Percentiles rank a stretch among this genome's conserved stretches.
These are phyloP conservation scores for Synanthedon tipuliformis DNA, from an alignment of 2,888 invertebrate species.

Conservation along the genomic window DNA sequence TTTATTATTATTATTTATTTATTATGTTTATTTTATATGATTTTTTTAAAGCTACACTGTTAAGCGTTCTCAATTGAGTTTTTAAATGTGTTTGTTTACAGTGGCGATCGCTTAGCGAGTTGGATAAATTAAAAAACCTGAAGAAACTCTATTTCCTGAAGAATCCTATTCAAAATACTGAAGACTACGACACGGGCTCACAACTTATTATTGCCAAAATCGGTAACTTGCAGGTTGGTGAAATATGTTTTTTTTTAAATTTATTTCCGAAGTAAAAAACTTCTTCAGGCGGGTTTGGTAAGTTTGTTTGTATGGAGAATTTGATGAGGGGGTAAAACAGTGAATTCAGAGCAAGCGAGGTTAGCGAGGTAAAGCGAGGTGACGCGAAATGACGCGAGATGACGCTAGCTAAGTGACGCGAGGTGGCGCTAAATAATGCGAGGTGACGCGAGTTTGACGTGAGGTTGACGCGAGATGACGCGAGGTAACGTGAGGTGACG, in stretches of 20 bases:
- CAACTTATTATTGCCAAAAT: slow-evolving; percentile 88
- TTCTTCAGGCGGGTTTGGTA: not conserved
- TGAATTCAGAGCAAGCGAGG: no score
- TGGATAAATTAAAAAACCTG: slow-evolving; percentile 79
- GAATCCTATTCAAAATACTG: slow-evolving; percentile 76
- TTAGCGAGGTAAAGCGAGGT: no score
- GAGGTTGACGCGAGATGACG: no score
- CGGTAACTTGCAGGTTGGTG: slow-evolving; percentile 72
- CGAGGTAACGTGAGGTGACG: no score
- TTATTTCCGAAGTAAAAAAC: not conserved
- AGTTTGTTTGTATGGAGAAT: no score
- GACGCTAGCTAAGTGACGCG: no score
- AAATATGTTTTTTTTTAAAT: no score
- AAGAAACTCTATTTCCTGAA: slow-evolving; percentile 76
- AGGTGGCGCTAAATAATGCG: no score
- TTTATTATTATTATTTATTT: no score
- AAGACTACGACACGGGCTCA: slow-evolving; percentile 77
- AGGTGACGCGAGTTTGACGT: no score
- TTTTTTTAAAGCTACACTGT: not conserved
- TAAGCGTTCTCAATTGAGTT: not conserved
- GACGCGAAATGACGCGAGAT: no score
- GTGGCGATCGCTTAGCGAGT: slow-evolving; percentile 86
- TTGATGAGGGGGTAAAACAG: no score
- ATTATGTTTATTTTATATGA: not conserved
- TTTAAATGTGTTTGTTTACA: slow-evolving; percentile 45